Evolutionary conservation across 1,140 invertebrate species (phyloP).

Genomic region (Drosophila watanabei): DNA sequence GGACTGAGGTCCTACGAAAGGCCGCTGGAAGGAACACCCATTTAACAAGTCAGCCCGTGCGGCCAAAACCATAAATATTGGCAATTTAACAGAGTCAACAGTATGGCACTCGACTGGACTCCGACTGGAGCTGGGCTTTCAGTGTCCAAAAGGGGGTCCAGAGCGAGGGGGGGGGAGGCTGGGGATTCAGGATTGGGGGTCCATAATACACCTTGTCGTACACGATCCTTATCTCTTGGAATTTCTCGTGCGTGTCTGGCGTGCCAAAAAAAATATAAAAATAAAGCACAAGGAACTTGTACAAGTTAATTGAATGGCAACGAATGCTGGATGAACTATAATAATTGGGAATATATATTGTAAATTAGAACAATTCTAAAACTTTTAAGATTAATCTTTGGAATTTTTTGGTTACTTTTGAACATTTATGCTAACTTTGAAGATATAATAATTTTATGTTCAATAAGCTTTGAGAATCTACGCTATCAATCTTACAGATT

Average conservation of each 20-base stretch:
- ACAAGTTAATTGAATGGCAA: neutral
- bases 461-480: no score
- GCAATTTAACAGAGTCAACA: slow-evolving; percentile 85
- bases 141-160: slow-evolving; percentile 19
- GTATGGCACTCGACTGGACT: slow-evolving; percentile 75
- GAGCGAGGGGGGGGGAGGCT: slow-evolving; percentile 3
- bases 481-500: neutral
- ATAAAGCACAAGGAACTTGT: slow-evolving; percentile 43
- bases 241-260: slow-evolving; percentile 80
- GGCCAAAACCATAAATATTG: slow-evolving; percentile 80
- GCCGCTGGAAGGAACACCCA: slow-evolving; percentile 75
- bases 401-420: no score
- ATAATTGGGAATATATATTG: no score
- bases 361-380: no score
- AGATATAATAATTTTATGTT: neutral
- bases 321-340: slow-evolving; percentile 43
- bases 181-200: slow-evolving; percentile 52
- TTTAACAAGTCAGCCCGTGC: slow-evolving; percentile 81
- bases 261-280: slow-evolving; percentile 78
- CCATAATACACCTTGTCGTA: slow-evolving; percentile 85
- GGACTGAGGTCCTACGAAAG: slow-evolving; percentile 21
- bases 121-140: slow-evolving; percentile 4
- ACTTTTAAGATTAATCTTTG: no score
- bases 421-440: neutral
- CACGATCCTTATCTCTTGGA: slow-evolving; percentile 84